Evolutionary conservation across 1,140 invertebrate species (phyloP).

Genomic region (Drepana arcuata): DNA sequence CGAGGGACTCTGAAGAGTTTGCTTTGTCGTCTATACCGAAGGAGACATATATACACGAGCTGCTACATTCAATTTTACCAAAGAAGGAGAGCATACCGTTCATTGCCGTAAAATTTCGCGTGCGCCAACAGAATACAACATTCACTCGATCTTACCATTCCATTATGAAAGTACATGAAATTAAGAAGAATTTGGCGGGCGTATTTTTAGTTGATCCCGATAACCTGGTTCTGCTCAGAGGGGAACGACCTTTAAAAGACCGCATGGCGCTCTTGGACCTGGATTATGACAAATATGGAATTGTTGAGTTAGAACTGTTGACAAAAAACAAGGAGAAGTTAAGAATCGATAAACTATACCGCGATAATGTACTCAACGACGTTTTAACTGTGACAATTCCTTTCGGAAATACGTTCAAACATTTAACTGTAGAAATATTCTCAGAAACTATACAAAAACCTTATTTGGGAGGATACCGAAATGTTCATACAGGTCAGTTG

Average conservation of each 20-base stretch:
- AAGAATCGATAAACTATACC: slow-evolving; percentile 60
- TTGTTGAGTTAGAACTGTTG: slow-evolving; percentile 58
- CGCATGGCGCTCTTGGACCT: slow-evolving; percentile 50
- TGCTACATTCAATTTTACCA: slow-evolving; percentile 45
- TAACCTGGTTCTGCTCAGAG: slow-evolving; percentile 47
- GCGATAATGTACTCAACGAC: slow-evolving; percentile 65
- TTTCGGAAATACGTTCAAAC: slow-evolving; percentile 54
- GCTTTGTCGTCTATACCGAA: slow-evolving; percentile 48
- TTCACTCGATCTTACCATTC: slow-evolving; percentile 66
- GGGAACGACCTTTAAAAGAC: slow-evolving; percentile 48
- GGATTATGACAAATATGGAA: slow-evolving; percentile 66
- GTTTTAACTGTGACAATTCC: slow-evolving; percentile 70
- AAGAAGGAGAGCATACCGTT: slow-evolving; percentile 53
- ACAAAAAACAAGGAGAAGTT: slow-evolving; percentile 55
- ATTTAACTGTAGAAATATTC: slow-evolving; percentile 75
- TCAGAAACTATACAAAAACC: slow-evolving; percentile 74
- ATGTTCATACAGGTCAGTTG: slow-evolving; percentile 66
- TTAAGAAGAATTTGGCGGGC: slow-evolving; percentile 62
- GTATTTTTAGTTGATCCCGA: slow-evolving; percentile 47
- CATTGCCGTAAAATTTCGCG: slow-evolving; percentile 62
- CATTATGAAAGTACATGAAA: slow-evolving; percentile 52
- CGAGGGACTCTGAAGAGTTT: slow-evolving; percentile 48
- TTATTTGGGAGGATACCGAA: slow-evolving; percentile 76
- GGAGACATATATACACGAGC: slow-evolving; percentile 50
- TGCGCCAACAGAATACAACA: slow-evolving; percentile 49